phyloP scores from a whole-genome alignment of 2,888 invertebrate genomes.

The Stomorhina lunata region DNA sequence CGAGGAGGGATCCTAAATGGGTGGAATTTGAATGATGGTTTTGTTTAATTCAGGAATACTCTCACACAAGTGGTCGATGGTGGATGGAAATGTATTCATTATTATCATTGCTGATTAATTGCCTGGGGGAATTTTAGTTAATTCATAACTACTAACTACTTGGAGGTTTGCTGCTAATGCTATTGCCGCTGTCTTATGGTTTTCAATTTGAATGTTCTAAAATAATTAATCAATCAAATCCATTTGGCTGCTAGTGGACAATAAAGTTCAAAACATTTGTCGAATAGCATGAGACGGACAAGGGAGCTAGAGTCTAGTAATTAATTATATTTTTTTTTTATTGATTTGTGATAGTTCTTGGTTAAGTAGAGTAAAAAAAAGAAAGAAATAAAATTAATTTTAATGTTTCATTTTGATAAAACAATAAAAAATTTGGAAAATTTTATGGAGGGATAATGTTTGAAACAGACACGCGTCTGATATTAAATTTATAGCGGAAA shows the following conservation, averaged over 20 bases:
- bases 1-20: too few relatives aligned
- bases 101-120: slow-evolving; percentile 57
- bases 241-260: slow-evolving; percentile 40
- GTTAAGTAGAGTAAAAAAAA: neutral
- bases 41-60: slow-evolving; percentile 31
- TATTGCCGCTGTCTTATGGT: too few relatives aligned
- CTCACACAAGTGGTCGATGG: too few relatives aligned
- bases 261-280: slow-evolving; percentile 33
- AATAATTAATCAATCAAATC: slow-evolving; percentile 56
- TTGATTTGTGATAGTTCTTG: slow-evolving; percentile 18
- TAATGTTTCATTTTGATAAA: slow-evolving; percentile 31
- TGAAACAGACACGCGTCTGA: neutral
- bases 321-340: slow-evolving; percentile 24
- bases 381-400: slow-evolving; percentile 24
- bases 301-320: neutral
- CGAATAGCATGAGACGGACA: neutral
- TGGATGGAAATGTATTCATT: too few relatives aligned
- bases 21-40: slow-evolving; percentile 40
- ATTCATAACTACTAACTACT: too few relatives aligned
- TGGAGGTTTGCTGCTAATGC: neutral
- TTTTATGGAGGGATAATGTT: neutral
- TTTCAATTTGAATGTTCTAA: slow-evolving; percentile 2
- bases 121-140: slow-evolving; percentile 1
- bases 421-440: neutral
- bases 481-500: neutral